phyloP scores from a whole-genome alignment of 2,113 vertebrate genomes.

The Lepus timidus region DNA sequence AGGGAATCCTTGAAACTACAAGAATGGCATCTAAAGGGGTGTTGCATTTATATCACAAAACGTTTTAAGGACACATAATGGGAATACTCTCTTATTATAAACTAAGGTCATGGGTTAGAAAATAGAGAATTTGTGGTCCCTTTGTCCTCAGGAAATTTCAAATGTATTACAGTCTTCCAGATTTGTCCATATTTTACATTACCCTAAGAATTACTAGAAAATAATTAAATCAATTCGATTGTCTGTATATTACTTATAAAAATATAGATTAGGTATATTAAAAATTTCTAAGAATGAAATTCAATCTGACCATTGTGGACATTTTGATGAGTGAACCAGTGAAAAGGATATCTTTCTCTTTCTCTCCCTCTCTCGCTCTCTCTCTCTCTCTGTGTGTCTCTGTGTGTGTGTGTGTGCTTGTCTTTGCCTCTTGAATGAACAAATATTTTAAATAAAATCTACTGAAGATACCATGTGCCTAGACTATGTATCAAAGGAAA shows the following conservation, averaged over 20 bases:
- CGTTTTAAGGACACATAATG: neutral
- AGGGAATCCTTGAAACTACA: neutral
- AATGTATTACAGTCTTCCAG: neutral
- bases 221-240: neutral
- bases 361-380: too few relatives aligned
- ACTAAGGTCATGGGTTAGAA: neutral
- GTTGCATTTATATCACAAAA: neutral
- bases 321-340: too few relatives aligned
- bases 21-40: neutral
- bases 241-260: neutral
- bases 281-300: neutral
- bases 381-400: too few relatives aligned
- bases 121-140: neutral
- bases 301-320: too few relatives aligned
- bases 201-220: neutral
- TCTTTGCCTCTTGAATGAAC: too few relatives aligned
- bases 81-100: neutral
- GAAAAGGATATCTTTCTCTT: too few relatives aligned
- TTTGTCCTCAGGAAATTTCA: neutral
- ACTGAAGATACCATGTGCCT: neutral
- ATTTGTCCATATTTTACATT: neutral
- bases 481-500: neutral
- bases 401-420: too few relatives aligned
- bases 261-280: neutral
- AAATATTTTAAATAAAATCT: neutral